Evolutionary conservation across 1,140 invertebrate genomes (phyloP), one percentile per base, ranked within the genome.

Genomic region (Drosophila malerkotliana): DNA sequence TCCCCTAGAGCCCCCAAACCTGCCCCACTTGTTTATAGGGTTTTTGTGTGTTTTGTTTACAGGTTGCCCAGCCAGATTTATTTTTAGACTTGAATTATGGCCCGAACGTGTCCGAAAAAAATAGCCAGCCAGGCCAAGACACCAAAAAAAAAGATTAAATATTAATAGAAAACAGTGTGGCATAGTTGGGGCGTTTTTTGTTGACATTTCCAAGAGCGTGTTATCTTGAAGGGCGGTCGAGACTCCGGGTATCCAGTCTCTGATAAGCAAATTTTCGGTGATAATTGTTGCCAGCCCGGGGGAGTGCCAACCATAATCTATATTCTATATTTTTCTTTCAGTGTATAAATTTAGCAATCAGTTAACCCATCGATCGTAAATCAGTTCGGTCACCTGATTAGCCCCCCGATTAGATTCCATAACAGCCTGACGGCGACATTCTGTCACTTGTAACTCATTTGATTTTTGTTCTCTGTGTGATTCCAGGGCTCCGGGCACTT

Each of bases 1-100:
- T 3, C 41, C 18, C 14, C 32, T 55, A 52, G 37, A 54, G 62
- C 26, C 18, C 45, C 28, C 49, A 75, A 87, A 85, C 82, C 83
- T 61, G 82, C 62, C 73, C 60, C 72, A 75, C 74, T 85, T 77
- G 81, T 68, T 82, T 81, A 67, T 82, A 85, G 81, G 64, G 73
- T 52, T 28, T 55, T 51, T 7, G 49, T 18, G 44, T 39, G 55
- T 34, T 75, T 74, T 67, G 72, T 76, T 75, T 81, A 81, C 74
- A 77, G 76, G 60, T 81, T 72, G 67, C 26, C 5, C 6, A 28
- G 77, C 81, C 62, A 58, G 74, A 49, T 60, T 44, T 85, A 85
- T 85, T 85, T 85, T 87, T 85, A 71, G 81, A 63, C 69, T 87
- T 88, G 78, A 87, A 71, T 82, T 87, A 85, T 78, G 68, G 81